phyloP scores from a whole-genome alignment of 2,113 vertebrate species.

The Spheniscus mendiculus region DNA sequence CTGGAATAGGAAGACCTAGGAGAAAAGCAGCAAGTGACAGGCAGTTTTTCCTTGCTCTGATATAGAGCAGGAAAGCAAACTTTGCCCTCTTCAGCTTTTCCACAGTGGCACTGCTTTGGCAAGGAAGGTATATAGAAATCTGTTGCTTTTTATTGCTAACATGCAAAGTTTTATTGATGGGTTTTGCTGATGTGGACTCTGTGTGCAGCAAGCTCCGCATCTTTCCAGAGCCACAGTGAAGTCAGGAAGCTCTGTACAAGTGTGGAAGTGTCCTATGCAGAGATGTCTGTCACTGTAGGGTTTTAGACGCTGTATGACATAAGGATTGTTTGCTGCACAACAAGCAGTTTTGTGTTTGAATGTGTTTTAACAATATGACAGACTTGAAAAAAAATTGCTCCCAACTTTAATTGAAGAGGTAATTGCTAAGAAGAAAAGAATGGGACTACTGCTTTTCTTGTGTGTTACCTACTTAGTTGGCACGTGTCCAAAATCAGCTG shows the following conservation, averaged over 20 bases:
- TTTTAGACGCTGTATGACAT: background rate
- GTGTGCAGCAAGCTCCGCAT: background rate
- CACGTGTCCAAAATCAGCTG: background rate
- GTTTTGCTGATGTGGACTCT: background rate
- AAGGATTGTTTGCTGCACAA: background rate
- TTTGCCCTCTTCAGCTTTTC: background rate
- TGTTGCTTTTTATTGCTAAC: background rate
- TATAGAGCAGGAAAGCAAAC: background rate
- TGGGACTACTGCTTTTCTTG: background rate
- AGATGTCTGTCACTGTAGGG: background rate
- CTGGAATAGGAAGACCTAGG: background rate
- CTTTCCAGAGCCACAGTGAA: background rate
- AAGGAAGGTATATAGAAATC: background rate
- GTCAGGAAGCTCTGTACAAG: background rate
- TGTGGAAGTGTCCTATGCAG: background rate
- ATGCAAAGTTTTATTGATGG: background rate
- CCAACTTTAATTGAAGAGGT: background rate
- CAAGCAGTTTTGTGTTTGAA: background rate
- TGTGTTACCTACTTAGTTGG: background rate
- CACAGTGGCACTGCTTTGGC: background rate
- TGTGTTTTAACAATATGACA: background rate
- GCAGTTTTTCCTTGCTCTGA: background rate
- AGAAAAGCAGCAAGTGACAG: background rate
- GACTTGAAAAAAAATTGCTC: background rate
- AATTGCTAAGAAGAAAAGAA: background rate